Percentiles rank a stretch among this genome's conserved stretches.
These are phyloP conservation scores for Amitus sp. DNA, from an alignment of 2,888 invertebrate species.

Conservation along the genomic window DNA sequence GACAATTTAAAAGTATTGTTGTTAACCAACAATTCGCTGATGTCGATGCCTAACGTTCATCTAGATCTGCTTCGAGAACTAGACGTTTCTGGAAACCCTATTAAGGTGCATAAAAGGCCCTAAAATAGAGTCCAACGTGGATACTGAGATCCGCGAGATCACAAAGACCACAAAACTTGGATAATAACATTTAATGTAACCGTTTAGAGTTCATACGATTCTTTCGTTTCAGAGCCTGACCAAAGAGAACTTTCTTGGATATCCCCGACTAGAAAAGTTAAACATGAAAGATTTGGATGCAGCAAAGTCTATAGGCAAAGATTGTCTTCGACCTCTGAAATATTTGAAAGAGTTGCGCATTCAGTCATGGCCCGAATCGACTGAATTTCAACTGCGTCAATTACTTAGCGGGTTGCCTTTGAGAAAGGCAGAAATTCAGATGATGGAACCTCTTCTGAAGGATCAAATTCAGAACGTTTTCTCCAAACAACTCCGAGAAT, in stretches of 20 bases:
- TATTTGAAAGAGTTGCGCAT: constrained; percentile 77
- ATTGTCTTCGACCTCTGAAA: constrained; percentile 74
- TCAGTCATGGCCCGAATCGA: constrained; percentile 81
- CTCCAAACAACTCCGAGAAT: constrained; percentile 80
- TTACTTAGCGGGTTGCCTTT: constrained; percentile 78
- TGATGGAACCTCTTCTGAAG: constrained; percentile 78
- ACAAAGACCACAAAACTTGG: too few relatives aligned
- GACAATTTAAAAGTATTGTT: constrained; percentile 78
- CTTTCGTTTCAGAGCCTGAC: constrained; percentile 70
- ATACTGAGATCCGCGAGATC: too few relatives aligned
- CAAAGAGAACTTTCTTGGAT: constrained; percentile 77
- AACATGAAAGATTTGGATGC: constrained; percentile 79
- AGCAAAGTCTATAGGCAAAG: constrained; percentile 79
- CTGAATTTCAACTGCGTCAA: constrained; percentile 78
- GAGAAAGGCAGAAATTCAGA: constrained; percentile 79
- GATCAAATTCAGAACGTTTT: constrained; percentile 82
- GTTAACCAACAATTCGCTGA: constrained; percentile 81
- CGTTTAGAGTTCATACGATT: background rate
- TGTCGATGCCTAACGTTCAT: constrained; percentile 77
- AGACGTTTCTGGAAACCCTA: constrained; percentile 85
- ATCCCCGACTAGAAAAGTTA: constrained; percentile 77
- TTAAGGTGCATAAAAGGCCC: constrained; percentile 69
- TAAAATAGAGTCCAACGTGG: too few relatives aligned
- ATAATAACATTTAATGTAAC: too few relatives aligned
- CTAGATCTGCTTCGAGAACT: constrained; percentile 78